Conservation (phyloP, 1,140 invertebrate species). For the Pemphigus obesinymphae region DNA sequence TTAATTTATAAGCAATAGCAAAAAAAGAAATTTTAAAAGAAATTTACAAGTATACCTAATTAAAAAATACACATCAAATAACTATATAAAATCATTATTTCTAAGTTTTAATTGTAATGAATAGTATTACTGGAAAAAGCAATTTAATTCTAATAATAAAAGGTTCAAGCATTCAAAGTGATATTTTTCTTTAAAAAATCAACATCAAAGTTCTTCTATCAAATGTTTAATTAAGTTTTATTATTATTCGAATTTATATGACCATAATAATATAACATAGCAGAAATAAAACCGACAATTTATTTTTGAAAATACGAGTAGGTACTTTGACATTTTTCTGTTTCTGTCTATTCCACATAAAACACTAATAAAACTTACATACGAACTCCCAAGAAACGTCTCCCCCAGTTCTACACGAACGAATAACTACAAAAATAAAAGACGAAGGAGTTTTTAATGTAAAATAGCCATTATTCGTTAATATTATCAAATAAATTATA, state of each 20-base stretch:
- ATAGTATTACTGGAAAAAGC: neutral
- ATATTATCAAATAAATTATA: neutral
- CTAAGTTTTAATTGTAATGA: neutral
- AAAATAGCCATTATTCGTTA: too few species aligned
- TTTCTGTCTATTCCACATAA: neutral
- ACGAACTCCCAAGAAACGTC: neutral
- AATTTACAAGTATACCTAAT: too few species aligned
- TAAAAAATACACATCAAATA: too few species aligned
- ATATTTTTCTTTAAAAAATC: neutral
- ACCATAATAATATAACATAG: neutral
- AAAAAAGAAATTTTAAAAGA: too few species aligned
- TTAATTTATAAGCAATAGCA: too few species aligned
- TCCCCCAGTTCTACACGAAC: neutral
- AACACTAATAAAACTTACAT: neutral
- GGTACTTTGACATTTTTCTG: neutral
- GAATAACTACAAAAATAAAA: neutral
- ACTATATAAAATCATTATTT: neutral
- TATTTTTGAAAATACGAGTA: neutral
- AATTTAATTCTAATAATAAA: neutral
- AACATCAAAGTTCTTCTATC: neutral
- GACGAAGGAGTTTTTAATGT: neutral
- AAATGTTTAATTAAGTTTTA: neutral
- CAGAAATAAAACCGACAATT: neutral
- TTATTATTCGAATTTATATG: neutral
- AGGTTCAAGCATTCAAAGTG: too few species aligned